A percentile compares a stretch with the other conserved stretches of the same genome.
Conservation (phyloP, 2,113 vertebrate species). For the Romanogobio albipinnatus region DNA sequence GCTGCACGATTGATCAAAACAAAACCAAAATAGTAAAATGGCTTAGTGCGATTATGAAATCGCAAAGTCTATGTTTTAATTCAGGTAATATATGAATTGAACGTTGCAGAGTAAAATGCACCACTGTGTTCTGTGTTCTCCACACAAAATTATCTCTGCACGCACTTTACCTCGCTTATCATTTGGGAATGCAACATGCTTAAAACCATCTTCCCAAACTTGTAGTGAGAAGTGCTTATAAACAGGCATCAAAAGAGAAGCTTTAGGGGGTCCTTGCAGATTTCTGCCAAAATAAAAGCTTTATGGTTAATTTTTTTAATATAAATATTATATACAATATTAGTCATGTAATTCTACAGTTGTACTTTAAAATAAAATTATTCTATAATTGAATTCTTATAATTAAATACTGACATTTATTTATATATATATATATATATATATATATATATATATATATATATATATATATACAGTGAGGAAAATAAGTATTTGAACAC, state of each 20-base stretch:
- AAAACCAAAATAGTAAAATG: background rate
- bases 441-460: too few species aligned
- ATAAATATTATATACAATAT: too few species aligned
- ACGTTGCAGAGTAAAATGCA: too few species aligned
- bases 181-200: background rate
- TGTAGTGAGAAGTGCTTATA: background rate
- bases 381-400: too few species aligned
- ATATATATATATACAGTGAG: too few species aligned
- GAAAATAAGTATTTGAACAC: too few species aligned
- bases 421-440: too few species aligned
- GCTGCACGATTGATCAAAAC: background rate
- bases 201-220: too few species aligned
- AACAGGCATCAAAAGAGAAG: background rate
- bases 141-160: background rate
- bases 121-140: background rate
- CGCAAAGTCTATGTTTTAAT: background rate
- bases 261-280: background rate
- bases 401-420: too few species aligned
- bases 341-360: too few species aligned
- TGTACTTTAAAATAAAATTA: background rate
- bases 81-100: too few species aligned
- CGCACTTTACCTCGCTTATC: background rate
- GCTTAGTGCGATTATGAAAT: background rate
- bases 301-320: background rate
- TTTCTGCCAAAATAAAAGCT: background rate